These are phyloP conservation scores for Aphis gossypii DNA, from an alignment of 1,140 invertebrate genomes.

Conservation along the genomic window DNA sequence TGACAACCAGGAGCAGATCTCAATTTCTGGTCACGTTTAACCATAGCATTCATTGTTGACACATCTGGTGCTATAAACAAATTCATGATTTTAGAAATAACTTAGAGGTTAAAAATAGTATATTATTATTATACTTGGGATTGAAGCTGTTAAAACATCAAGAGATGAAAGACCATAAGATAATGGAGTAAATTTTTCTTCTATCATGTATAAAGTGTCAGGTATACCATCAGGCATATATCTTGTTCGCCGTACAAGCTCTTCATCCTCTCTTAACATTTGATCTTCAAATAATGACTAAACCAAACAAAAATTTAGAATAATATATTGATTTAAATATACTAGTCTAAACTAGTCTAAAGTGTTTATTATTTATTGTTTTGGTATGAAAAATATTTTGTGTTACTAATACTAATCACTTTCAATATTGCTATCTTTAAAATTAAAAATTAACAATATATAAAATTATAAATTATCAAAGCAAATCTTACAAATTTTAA, in stretches of 20 bases:
- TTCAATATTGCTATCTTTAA: not conserved
- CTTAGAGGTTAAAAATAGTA: not conserved
- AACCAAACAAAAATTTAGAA: slow-evolving; percentile 51
- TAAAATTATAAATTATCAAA: slow-evolving; percentile 35
- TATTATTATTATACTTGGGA: slow-evolving; percentile 60
- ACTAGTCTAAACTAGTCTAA: no score
- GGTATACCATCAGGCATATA: slow-evolving; percentile 79
- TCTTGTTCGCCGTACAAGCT: slow-evolving; percentile 69
- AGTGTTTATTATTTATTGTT: not conserved
- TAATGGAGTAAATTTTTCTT: slow-evolving; percentile 68
- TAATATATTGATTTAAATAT: not conserved
- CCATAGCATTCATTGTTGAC: slow-evolving; percentile 80
- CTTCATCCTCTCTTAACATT: slow-evolving; percentile 79
- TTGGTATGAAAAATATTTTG: not conserved
- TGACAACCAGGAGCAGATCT: slow-evolving; percentile 80
- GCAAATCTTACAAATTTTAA: not conserved
- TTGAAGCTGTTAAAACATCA: slow-evolving; percentile 66
- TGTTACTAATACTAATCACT: not conserved
- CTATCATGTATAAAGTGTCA: slow-evolving; percentile 93
- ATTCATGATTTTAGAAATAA: slow-evolving; percentile 61
- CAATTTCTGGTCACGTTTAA: slow-evolving; percentile 85
- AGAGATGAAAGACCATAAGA: slow-evolving; percentile 62
- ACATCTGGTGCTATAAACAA: slow-evolving; percentile 73
- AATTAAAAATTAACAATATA: not conserved
- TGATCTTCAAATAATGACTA: slow-evolving; percentile 83